Evolutionary conservation across 2,113 vertebrate genomes (phyloP).

Genomic region (Lota lota): DNA sequence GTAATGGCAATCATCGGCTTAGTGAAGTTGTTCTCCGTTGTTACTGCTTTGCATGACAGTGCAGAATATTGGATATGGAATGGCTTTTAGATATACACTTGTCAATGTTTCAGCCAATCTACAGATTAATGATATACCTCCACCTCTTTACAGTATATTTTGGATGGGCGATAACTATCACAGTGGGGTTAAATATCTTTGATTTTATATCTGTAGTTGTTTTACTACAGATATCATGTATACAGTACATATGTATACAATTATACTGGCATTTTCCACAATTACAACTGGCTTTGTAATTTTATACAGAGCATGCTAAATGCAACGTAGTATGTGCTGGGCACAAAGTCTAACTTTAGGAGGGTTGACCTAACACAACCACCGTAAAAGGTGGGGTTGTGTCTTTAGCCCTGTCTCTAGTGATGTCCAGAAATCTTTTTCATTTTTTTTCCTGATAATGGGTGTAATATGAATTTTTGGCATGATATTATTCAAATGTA

Average conservation of each 20-base stretch:
- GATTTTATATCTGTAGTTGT: constrained; percentile 7
- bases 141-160: not conserved
- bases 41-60: constrained; percentile 67
- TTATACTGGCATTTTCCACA: constrained; percentile 21
- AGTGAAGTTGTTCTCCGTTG: constrained; percentile 34
- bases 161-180: no score
- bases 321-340: constrained; percentile 85
- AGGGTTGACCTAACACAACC: constrained; percentile 54
- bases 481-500: no score
- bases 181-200: no score
- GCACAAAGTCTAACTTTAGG: constrained; percentile 76
- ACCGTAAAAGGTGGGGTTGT: constrained; percentile 14
- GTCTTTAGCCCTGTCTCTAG: constrained; percentile 12
- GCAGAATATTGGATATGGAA: constrained; percentile 47
- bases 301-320: constrained; percentile 84
- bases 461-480: no score
- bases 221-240: constrained; percentile 60
- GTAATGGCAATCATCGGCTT: not conserved
- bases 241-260: constrained; percentile 5
- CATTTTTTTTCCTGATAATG: no score
- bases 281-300: constrained; percentile 80
- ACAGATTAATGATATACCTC: constrained; percentile 7
- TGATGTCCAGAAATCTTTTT: not conserved
- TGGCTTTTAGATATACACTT: constrained; percentile 37
- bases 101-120: constrained; percentile 31